Base-by-base conservation (phyloP, 2,888 invertebrate genomes). In the Alcis repandata region DNA sequence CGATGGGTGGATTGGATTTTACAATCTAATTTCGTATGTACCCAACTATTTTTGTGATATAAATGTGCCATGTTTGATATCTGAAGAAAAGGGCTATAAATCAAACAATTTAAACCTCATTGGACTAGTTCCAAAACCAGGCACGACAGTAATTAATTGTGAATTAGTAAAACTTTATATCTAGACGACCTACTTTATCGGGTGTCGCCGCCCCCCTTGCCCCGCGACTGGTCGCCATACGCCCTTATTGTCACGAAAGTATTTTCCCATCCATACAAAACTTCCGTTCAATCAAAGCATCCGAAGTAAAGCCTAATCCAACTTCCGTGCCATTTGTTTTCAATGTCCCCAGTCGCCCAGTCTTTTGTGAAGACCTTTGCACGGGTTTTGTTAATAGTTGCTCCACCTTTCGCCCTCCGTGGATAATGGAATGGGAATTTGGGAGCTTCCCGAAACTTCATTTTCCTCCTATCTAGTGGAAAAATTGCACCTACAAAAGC, bases 301-400 rank as follows among this genome's bases (percentile, higher is more conserved):
- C 58, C 51, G 54, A 69, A 67, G 66, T 71, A 74, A 74, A 74
- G 67, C 63, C 72, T 70, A 78, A 78, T 71, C 75, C 63, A 33
- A 64, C 63, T 77, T 78, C 76, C 75, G 66, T 72, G 72, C 70
- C 77, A 81, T 79, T 78, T 75, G 71, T 76, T 77, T 76, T 73
- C 74, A 74, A 81, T 75, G 65, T 64, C 67, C 65, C 67, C 74
- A 74, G 80, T 75, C 63, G 63, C 67, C 65, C 67, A 45, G 41
- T 62, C 71, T 69, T 76, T 78, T 75, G 71, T 73, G 59, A 70
- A 46, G 54, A 57, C 56, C 59, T 64, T 62, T 57, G 63, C 46
- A 46, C 52, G 53, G 58, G 53, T 59, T 51, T 63, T 63, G 58
- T 58, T 63, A 63, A 56, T 59, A 60, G 65, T 62, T 41, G 45